Evolutionary conservation across 1,140 invertebrate species (phyloP).

Genomic region (Cheumatopsyche charites): DNA sequence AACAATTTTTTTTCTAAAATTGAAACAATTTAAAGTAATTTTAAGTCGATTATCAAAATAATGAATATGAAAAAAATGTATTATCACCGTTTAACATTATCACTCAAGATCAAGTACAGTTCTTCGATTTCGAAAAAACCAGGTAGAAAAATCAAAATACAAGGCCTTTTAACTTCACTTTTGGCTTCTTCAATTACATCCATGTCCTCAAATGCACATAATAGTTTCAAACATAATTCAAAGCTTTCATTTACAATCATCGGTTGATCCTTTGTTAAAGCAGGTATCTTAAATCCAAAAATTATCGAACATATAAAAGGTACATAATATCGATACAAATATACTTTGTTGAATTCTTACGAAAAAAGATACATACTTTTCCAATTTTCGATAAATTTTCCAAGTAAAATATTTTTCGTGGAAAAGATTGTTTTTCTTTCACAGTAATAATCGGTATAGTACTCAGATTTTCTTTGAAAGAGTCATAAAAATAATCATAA

Average conservation of each 20-base stretch:
- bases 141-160: slow-evolving; percentile 87
- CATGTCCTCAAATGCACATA: slow-evolving; percentile 74
- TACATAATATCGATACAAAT: too few species aligned
- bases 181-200: slow-evolving; percentile 61
- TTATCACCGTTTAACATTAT: slow-evolving; percentile 44
- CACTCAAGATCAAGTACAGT: slow-evolving; percentile 55
- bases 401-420: slow-evolving; percentile 72
- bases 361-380: slow-evolving; percentile 55
- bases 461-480: slow-evolving; percentile 55
- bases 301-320: too few species aligned
- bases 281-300: slow-evolving; percentile 58
- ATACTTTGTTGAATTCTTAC: too few species aligned
- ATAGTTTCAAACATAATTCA: slow-evolving; percentile 67
- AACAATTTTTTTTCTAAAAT: slow-evolving; percentile 40
- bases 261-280: slow-evolving; percentile 61
- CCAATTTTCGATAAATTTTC: slow-evolving; percentile 65
- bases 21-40: too few species aligned
- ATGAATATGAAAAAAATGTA: too few species aligned
- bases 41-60: too few species aligned
- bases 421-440: slow-evolving; percentile 55
- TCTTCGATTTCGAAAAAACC: slow-evolving; percentile 84
- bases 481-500: slow-evolving; percentile 72
- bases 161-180: slow-evolving; percentile 56
- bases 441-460: slow-evolving; percentile 65
- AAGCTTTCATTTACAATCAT: slow-evolving; percentile 61